Conservation (phyloP, 2,888 invertebrate genomes). For the Torymus auratus region DNA sequence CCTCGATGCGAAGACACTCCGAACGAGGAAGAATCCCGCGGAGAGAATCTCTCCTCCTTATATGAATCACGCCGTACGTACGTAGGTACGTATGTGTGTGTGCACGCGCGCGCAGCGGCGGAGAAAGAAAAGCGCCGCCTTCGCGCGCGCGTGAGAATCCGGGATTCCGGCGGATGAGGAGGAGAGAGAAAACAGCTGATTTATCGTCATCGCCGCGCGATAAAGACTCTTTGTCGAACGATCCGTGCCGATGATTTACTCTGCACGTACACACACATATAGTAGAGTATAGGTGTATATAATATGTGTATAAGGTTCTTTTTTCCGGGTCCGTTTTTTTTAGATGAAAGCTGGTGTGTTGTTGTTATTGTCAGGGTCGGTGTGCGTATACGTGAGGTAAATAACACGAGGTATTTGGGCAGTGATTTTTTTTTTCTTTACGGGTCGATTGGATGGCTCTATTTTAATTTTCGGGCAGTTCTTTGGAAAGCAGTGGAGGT, state of each 20-base stretch:
- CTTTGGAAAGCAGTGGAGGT: too few relatives aligned
- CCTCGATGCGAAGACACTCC: slow-evolving; percentile 41
- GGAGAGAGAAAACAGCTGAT: slow-evolving; percentile 44
- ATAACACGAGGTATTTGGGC: too few relatives aligned
- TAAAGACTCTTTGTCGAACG: slow-evolving; percentile 60
- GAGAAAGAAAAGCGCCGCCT: slow-evolving; percentile 41
- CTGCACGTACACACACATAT: background rate
- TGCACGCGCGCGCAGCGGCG: background rate
- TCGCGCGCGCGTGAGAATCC: slow-evolving; percentile 55
- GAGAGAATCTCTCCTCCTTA: slow-evolving; percentile 42
- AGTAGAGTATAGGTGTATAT: too few relatives aligned
- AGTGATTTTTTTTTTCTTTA: too few relatives aligned
- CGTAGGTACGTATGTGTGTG: background rate
- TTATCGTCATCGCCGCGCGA: slow-evolving; percentile 55
- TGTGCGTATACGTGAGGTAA: background rate
- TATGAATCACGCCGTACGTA: slow-evolving; percentile 50
- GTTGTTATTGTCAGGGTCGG: slow-evolving; percentile 18
- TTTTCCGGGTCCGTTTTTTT: background rate
- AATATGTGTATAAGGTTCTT: background rate
- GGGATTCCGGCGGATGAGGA: slow-evolving; percentile 51
- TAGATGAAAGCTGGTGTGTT: background rate
- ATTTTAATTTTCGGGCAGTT: too few relatives aligned
- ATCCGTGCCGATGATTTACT: slow-evolving; percentile 56
- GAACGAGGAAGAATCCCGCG: slow-evolving; percentile 48
- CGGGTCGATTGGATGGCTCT: too few relatives aligned